These are phyloP conservation scores for Rhodinocichla rosea DNA, from an alignment of 2,113 vertebrate species.

Conservation along the genomic window DNA sequence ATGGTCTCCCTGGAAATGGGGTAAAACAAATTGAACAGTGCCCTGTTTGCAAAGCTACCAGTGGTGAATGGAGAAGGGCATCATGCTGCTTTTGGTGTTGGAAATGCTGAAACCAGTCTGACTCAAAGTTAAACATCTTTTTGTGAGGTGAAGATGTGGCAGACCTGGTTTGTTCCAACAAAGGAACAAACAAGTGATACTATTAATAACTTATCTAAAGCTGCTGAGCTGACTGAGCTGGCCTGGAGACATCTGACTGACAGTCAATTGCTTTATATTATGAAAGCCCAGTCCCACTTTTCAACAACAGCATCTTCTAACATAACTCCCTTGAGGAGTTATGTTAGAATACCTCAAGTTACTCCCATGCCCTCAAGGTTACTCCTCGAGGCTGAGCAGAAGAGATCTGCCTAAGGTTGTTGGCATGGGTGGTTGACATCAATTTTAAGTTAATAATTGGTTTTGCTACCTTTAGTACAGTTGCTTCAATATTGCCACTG, in stretches of 20 bases:
- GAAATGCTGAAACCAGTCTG: background rate
- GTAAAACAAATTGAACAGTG: background rate
- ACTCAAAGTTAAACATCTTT: background rate
- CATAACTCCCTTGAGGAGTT: background rate
- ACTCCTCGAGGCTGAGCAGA: fast-evolving
- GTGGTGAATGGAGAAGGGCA: background rate
- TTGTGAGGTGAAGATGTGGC: background rate
- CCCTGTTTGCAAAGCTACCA: background rate
- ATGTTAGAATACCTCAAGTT: background rate
- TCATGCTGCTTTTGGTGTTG: background rate
- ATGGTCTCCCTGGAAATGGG: background rate
- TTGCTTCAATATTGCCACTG: no score
- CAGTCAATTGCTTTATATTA: background rate
- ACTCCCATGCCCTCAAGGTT: background rate
- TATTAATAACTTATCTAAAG: background rate
- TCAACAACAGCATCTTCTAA: background rate
- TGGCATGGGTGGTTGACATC: background rate
- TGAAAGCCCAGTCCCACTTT: background rate
- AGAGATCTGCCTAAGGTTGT: background rate
- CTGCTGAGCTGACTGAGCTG: background rate
- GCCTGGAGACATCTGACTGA: background rate
- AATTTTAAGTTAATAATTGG: background rate
- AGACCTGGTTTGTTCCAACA: background rate
- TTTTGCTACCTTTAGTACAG: background rate
- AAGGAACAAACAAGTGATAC: background rate